Percentiles rank a stretch among this genome's conserved stretches.
Evolutionary conservation across 1,140 invertebrate species (phyloP).

Genomic region (Papilio machaon): DNA sequence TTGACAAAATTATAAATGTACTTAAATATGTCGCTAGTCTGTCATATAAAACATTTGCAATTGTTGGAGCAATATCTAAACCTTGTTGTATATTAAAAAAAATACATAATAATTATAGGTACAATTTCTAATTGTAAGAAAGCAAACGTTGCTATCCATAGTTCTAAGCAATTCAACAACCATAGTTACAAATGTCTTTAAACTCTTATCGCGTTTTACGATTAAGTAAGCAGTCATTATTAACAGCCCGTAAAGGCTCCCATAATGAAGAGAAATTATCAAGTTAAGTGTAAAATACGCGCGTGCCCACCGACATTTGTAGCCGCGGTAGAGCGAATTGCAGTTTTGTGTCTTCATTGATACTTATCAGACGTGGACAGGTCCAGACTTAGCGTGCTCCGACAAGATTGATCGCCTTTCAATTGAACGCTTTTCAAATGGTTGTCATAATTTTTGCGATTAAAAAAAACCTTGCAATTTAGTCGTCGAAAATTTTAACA

Average conservation of each 20-base stretch:
- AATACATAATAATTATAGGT: slow-evolving; percentile 1
- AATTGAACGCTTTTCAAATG: slow-evolving; percentile 24
- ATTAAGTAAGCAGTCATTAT: slow-evolving; percentile 4
- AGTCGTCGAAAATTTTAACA: slow-evolving; percentile 13
- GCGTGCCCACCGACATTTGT: slow-evolving; percentile 28
- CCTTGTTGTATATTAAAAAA: not conserved
- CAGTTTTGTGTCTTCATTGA: slow-evolving; percentile 27
- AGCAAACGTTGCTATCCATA: not conserved
- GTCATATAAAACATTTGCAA: not conserved
- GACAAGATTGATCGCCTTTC: slow-evolving; percentile 33
- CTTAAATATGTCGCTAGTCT: slow-evolving; percentile 19
- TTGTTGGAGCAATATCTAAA: not conserved
- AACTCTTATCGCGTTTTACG: slow-evolving; percentile 3
- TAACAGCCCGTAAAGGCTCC: slow-evolving; percentile 12
- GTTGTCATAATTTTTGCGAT: slow-evolving; percentile 24
- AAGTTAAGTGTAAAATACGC: slow-evolving; percentile 18
- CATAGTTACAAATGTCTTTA: slow-evolving; percentile 18
- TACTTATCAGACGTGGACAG: slow-evolving; percentile 8
- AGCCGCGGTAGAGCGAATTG: slow-evolving; percentile 21
- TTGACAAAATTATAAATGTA: slow-evolving; percentile 12
- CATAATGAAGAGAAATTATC: slow-evolving; percentile 8
- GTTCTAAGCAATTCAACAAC: not conserved
- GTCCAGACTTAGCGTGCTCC: slow-evolving; percentile 10
- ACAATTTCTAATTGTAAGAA: slow-evolving; percentile 14
- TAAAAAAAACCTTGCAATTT: slow-evolving; percentile 13